These are phyloP conservation scores for Mastomys coucha DNA, from an alignment of 2,113 vertebrate species.

Conservation along the genomic window DNA sequence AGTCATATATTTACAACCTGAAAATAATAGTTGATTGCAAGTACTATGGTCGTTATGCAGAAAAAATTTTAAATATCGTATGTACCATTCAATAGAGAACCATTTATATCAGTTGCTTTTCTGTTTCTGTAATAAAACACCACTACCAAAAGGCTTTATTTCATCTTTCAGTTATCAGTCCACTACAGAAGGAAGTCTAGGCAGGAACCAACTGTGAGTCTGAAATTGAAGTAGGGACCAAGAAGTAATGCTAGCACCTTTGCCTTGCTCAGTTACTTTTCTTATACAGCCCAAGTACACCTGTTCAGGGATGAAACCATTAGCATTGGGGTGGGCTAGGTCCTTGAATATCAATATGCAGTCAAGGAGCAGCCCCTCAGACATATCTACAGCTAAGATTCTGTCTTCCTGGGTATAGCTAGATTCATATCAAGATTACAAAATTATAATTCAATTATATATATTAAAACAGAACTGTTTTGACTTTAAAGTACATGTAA, in stretches of 20 bases:
- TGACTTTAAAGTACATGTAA: background rate
- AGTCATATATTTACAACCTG: background rate
- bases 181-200: background rate
- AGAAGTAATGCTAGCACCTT: background rate
- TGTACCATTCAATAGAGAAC: background rate
- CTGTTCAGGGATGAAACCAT: background rate
- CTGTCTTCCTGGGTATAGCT: background rate
- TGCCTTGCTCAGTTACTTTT: background rate
- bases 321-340: fast-evolving
- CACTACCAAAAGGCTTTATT: background rate
- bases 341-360: background rate
- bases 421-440: background rate
- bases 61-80: background rate
- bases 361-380: background rate
- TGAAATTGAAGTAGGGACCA: background rate
- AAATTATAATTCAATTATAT: background rate
- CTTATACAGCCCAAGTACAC: background rate
- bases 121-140: background rate
- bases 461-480: background rate
- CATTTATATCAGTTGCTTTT: background rate
- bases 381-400: background rate
- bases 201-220: background rate
- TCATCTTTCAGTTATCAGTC: background rate
- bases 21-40: background rate
- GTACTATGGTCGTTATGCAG: background rate